phyloP scores from a whole-genome alignment of 2,888 invertebrate species.

The Brenthis daphne region DNA sequence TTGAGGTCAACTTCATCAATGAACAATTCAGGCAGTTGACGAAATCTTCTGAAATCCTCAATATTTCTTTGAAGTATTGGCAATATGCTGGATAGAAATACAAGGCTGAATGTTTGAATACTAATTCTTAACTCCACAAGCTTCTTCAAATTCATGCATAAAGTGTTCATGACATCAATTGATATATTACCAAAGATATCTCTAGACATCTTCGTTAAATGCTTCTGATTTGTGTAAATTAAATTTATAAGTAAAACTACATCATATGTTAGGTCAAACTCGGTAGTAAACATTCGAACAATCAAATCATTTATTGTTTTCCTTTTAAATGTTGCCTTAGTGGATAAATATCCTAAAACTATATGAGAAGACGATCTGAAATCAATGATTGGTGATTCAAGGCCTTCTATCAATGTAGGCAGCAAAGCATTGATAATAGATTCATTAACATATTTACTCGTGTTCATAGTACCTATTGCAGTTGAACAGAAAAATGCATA shows the following conservation, averaged over 20 bases:
- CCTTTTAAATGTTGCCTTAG: constrained; percentile 84
- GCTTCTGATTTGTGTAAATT: constrained; percentile 85
- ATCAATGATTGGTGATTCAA: constrained; percentile 86
- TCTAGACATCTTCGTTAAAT: constrained; percentile 74
- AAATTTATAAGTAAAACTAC: constrained; percentile 85
- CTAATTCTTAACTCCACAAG: constrained; percentile 81
- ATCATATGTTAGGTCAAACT: constrained; percentile 78
- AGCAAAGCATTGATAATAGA: constrained; percentile 86
- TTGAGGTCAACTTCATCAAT: constrained; percentile 83
- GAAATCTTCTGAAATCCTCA: constrained; percentile 73
- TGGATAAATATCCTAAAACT: constrained; percentile 86
- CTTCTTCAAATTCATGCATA: constrained; percentile 74
- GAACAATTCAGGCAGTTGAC: constrained; percentile 80
- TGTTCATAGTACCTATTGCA: constrained; percentile 86
- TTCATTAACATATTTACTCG: constrained; percentile 80
- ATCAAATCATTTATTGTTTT: constrained; percentile 84
- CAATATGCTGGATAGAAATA: constrained; percentile 80
- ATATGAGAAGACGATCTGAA: constrained; percentile 89
- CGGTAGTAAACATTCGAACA: constrained; percentile 62
- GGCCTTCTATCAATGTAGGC: constrained; percentile 86
- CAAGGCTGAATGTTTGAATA: constrained; percentile 80
- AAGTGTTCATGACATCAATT: constrained; percentile 56
- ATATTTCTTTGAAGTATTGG: constrained; percentile 73
- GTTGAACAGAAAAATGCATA: constrained; percentile 92
- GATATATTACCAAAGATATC: constrained; percentile 77